A percentile compares a stretch with the other conserved stretches of the same genome.
Evolutionary conservation across 2,888 invertebrate genomes (phyloP).

Genomic region (Eucera pruinosa): DNA sequence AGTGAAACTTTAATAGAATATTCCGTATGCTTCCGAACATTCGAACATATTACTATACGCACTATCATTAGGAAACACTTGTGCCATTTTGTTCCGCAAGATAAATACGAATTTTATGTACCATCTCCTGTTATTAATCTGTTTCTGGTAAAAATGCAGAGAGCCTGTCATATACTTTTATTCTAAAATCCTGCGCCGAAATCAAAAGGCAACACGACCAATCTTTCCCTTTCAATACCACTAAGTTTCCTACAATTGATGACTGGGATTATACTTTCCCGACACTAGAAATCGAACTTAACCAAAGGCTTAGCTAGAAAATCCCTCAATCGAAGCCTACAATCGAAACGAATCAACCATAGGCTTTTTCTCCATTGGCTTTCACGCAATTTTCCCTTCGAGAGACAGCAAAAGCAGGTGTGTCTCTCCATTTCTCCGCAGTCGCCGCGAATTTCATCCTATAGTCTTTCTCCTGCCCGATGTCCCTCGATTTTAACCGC

Average conservation of each 20-base stretch:
- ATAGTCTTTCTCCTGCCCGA: neutral
- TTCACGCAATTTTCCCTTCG: slow-evolving; percentile 8
- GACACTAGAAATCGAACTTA: neutral
- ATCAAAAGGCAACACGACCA: neutral
- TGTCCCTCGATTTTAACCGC: neutral
- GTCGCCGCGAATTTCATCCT: neutral
- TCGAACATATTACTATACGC: too few relatives aligned
- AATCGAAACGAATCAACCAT: slow-evolving; percentile 8
- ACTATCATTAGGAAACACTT: too few relatives aligned
- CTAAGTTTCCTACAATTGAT: neutral
- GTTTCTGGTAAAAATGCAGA: too few relatives aligned
- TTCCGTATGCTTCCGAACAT: too few relatives aligned
- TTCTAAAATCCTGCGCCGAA: neutral
- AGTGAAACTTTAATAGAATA: too few relatives aligned
- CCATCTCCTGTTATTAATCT: too few relatives aligned
- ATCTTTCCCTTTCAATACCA: neutral
- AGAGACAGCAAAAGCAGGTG: neutral
- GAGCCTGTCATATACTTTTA: too few relatives aligned
- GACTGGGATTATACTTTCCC: neutral
- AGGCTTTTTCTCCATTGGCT: neutral
- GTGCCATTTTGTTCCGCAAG: too few relatives aligned
- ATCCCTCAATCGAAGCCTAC: slow-evolving; percentile 9
- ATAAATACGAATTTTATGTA: too few relatives aligned
- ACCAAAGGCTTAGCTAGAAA: neutral
- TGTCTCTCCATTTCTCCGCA: neutral